phyloP scores from a whole-genome alignment of 2,888 invertebrate genomes.

The Thera obeliscata region DNA sequence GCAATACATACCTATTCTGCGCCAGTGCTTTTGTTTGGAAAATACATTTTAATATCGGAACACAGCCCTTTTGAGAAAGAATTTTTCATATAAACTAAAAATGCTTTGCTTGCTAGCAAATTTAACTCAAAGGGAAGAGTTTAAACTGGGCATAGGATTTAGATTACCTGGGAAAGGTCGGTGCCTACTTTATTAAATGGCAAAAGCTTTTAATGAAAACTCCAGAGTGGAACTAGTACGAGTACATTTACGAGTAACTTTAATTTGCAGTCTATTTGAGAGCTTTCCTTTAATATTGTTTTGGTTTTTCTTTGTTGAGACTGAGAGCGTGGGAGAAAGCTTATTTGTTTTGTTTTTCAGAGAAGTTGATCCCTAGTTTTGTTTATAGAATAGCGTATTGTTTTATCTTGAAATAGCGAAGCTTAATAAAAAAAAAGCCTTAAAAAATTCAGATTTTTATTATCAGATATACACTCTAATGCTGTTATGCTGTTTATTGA shows the following conservation, averaged over 20 bases:
- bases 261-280: constrained; percentile 25
- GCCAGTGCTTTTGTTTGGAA: constrained; percentile 24
- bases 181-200: constrained; percentile 31
- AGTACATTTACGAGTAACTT: constrained; percentile 17
- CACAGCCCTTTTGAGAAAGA: constrained; percentile 17
- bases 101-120: constrained; percentile 28
- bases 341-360: neutral
- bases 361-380: neutral
- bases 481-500: neutral
- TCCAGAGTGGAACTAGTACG: constrained; percentile 19
- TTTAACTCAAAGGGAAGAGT: constrained; percentile 35
- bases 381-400: neutral
- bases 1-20: neutral
- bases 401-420: neutral
- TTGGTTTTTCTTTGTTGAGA: constrained; percentile 8
- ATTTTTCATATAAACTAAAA: constrained; percentile 37
- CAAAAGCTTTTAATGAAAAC: constrained; percentile 39
- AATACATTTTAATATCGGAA: constrained; percentile 28
- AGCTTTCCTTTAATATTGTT: constrained; percentile 18
- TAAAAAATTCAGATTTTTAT: neutral
- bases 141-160: constrained; percentile 36
- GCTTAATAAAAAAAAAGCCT: too few relatives aligned
- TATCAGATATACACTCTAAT: neutral
- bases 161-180: constrained; percentile 30
- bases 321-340: neutral